These are phyloP conservation scores for Athripsodes cinereus DNA, from an alignment of 2,888 invertebrate genomes.

Conservation along the genomic window DNA sequence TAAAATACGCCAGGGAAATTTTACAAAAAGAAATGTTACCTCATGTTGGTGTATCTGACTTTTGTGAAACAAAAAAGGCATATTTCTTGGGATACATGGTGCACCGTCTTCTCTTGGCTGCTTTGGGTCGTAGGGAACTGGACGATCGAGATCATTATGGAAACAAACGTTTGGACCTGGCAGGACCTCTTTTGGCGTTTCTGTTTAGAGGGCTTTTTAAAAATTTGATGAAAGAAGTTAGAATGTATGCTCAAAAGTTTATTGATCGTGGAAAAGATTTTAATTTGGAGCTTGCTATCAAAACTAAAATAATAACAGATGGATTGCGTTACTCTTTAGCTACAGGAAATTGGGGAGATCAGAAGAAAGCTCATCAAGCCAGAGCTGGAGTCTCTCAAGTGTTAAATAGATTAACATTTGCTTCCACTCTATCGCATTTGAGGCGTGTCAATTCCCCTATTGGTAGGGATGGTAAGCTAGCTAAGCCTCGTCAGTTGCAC, in stretches of 20 bases:
- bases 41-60: constrained; percentile 98
- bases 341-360: constrained; percentile 99
- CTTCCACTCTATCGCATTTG: constrained; percentile 96
- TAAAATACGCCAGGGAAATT: constrained; percentile 99
- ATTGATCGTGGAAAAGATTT: constrained; percentile 99
- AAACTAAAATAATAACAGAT: constrained; percentile 97
- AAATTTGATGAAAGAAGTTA: constrained; percentile 93
- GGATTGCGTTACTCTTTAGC: constrained; percentile 96
- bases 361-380: constrained; percentile 99
- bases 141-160: constrained; percentile 99
- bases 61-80: constrained; percentile 99
- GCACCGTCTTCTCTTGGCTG: constrained; percentile 88
- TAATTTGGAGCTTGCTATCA: constrained; percentile 92
- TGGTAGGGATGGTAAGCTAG: constrained; percentile 97
- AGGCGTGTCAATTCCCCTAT: constrained; percentile 98
- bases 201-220: constrained; percentile 95
- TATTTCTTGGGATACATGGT: constrained; percentile 99
- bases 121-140: constrained; percentile 90
- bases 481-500: constrained; percentile 97
- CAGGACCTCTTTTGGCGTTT: constrained; percentile 94
- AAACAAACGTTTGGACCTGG: constrained; percentile 95
- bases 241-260: constrained; percentile 98
- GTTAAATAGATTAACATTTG: constrained; percentile 96
- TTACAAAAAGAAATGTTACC: constrained; percentile 99
- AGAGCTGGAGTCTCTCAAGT: constrained; percentile 96